Percentiles rank a stretch among this genome's conserved stretches.
phyloP scores from a whole-genome alignment of 2,797 vertebrate species.

The Spatula clypeata region DNA sequence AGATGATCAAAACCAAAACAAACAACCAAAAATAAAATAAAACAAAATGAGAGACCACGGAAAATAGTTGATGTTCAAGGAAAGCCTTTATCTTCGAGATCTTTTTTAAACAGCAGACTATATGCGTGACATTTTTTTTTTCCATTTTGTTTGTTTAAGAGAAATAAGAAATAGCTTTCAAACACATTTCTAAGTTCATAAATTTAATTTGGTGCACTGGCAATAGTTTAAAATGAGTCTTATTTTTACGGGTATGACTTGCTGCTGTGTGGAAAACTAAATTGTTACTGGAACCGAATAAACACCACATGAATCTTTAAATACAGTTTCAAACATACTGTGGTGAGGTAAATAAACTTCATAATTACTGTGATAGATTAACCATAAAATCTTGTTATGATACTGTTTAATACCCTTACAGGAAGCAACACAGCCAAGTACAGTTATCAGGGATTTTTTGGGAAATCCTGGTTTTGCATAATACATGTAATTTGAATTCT shows the following conservation, averaged over 20 bases:
- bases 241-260: constrained; percentile 33
- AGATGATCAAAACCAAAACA: background rate
- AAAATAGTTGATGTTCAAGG: background rate
- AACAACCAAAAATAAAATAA: background rate
- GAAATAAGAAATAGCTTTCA: background rate
- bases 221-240: background rate
- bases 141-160: background rate
- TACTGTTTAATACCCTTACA: background rate
- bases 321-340: constrained; percentile 20
- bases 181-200: background rate
- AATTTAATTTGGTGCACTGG: constrained; percentile 10
- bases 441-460: background rate
- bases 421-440: background rate
- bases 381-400: constrained; percentile 31
- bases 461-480: background rate
- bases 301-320: constrained; percentile 44
- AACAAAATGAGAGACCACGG: background rate
- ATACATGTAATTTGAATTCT: background rate
- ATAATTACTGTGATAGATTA: constrained; percentile 18
- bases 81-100: background rate
- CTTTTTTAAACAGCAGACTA: background rate
- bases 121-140: background rate
- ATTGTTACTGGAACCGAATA: constrained; percentile 4
- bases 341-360: constrained; percentile 38
- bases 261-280: constrained; percentile 16